Conservation (phyloP, 1,140 invertebrate species). For the Bombus pyrosoma region DNA sequence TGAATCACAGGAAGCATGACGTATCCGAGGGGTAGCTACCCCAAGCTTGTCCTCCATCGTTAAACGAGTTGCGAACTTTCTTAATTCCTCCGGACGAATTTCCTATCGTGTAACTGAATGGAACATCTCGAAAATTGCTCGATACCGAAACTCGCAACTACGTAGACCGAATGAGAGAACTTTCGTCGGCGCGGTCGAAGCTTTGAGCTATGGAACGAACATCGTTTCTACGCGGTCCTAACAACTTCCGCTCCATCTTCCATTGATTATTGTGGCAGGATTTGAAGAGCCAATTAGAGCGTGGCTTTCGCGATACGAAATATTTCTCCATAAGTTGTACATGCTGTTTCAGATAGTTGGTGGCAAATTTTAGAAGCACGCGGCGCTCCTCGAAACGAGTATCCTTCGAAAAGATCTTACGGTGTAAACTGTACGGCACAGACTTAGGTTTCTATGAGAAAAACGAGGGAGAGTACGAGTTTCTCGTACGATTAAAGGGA, state of each 20-base stretch:
- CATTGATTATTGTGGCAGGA: no score
- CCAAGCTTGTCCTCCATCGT: neutral
- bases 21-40: neutral
- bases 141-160: neutral
- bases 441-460: no score
- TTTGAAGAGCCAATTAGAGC: no score
- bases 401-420: no score
- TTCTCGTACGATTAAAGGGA: neutral
- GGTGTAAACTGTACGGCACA: no score
- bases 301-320: no score
- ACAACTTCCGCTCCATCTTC: no score
- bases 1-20: neutral
- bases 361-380: no score
- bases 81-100: constrained; percentile 20
- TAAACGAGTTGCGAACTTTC: neutral
- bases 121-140: neutral
- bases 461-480: no score
- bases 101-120: neutral
- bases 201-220: constrained; percentile 16
- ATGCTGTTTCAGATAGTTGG: no score
- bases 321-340: no score
- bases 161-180: neutral
- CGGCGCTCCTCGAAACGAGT: no score
- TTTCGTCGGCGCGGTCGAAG: neutral
- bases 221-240: neutral